These are phyloP conservation scores for Perognathus longimembris DNA, from an alignment of 2,113 vertebrate species.

Conservation along the genomic window DNA sequence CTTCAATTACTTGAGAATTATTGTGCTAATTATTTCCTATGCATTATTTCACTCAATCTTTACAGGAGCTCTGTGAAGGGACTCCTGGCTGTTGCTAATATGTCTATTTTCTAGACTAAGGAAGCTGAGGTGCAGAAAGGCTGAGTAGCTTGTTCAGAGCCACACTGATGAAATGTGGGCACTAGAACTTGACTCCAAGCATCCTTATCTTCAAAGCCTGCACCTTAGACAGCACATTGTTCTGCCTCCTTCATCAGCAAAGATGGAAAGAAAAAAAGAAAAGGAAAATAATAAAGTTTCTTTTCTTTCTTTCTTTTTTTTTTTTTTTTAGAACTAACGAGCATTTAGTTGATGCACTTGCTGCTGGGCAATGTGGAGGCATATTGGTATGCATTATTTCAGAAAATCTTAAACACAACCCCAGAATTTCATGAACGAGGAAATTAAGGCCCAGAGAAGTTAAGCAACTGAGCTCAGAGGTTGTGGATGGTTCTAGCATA, in stretches of 20 bases:
- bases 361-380: background rate
- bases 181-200: background rate
- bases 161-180: background rate
- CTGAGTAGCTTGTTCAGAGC: background rate
- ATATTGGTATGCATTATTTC: background rate
- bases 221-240: background rate
- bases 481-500: background rate
- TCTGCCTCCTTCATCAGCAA: background rate
- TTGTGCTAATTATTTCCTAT: background rate
- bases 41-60: conserved; percentile 23
- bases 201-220: background rate
- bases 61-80: background rate
- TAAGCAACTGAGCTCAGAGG: background rate
- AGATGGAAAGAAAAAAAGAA: background rate
- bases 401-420: background rate
- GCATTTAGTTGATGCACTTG: background rate
- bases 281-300: background rate
- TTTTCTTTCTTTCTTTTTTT: too few species aligned
- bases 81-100: background rate
- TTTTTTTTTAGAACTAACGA: background rate
- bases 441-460: background rate
- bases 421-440: background rate
- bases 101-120: background rate
- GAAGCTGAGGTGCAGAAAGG: background rate
- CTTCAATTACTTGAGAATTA: background rate